phyloP scores from a whole-genome alignment of 2,888 invertebrate species.

The Drosophila macrospina region DNA sequence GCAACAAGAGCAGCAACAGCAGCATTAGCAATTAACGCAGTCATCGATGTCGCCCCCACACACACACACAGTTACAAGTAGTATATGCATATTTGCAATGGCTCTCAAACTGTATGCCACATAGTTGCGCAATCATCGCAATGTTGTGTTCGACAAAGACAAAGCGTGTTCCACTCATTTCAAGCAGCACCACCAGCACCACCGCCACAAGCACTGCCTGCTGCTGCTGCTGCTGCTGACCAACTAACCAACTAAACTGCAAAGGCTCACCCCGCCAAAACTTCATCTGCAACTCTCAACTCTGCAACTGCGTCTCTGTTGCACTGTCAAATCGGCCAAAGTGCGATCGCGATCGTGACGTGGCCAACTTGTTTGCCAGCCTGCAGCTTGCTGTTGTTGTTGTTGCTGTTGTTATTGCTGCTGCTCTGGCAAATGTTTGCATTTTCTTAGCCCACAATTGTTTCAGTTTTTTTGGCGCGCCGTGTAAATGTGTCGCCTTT shows the following conservation, averaged over 20 bases:
- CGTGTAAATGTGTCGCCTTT: conserved; percentile 80
- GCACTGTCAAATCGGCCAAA: conserved; percentile 67
- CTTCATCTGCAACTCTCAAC: not conserved
- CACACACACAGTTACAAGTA: not conserved
- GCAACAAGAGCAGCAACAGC: conserved; percentile 6
- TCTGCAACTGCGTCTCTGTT: conserved; percentile 18
- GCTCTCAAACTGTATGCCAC: conserved; percentile 53
- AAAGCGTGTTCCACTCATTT: conserved; percentile 56
- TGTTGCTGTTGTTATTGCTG: conserved; percentile 25
- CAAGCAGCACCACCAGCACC: conserved; percentile 10
- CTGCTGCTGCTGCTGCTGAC: too few relatives aligned
- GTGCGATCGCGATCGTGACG: conserved; percentile 82
- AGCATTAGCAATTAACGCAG: conserved; percentile 69
- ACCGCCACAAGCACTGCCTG: too few relatives aligned
- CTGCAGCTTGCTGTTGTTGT: conserved; percentile 26
- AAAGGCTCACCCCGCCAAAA: conserved; percentile 12
- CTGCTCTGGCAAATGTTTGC: conserved; percentile 58
- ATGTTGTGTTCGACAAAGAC: conserved; percentile 53
- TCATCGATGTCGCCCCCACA: conserved; percentile 53
- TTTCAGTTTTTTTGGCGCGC: conserved; percentile 62
- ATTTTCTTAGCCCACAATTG: conserved; percentile 66
- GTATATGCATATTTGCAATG: conserved; percentile 30
- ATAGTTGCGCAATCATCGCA: conserved; percentile 65
- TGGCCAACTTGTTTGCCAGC: conserved; percentile 77
- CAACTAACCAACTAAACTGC: conserved; percentile 76